phyloP scores from a whole-genome alignment of 2,797 vertebrate genomes.

The Eurystomus glaucurus region DNA sequence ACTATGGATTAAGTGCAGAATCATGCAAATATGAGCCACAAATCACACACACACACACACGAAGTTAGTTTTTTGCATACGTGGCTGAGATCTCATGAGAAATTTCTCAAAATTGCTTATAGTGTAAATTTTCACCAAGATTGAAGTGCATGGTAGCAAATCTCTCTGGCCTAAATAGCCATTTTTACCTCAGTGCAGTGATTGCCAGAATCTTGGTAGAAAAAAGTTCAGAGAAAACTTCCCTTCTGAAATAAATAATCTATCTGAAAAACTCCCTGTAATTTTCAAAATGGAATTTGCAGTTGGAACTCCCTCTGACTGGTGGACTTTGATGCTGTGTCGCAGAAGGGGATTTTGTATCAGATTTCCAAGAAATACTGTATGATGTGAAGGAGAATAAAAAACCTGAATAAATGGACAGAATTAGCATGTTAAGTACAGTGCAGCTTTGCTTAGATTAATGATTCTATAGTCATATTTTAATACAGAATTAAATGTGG shows the following conservation, averaged over 20 bases:
- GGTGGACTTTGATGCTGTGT: background rate
- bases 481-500: background rate
- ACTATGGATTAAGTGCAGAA: constrained; percentile 45
- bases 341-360: background rate
- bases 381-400: background rate
- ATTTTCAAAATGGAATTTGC: constrained; percentile 45
- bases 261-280: background rate
- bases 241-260: constrained; percentile 53
- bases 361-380: background rate
- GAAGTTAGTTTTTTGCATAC: constrained; percentile 3
- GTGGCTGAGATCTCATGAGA: constrained; percentile 33
- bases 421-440: background rate
- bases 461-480: background rate
- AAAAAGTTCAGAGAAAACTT: background rate
- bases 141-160: background rate
- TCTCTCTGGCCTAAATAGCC: background rate
- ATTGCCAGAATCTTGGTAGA: constrained; percentile 9
- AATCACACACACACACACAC: background rate
- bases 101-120: constrained; percentile 25
- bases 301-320: background rate
- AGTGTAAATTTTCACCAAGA: constrained; percentile 23
- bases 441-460: background rate
- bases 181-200: background rate
- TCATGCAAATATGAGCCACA: constrained; percentile 52
- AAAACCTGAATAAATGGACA: background rate